Base-by-base conservation (phyloP, 2,888 invertebrate genomes). In the Eilema sororculum region DNA sequence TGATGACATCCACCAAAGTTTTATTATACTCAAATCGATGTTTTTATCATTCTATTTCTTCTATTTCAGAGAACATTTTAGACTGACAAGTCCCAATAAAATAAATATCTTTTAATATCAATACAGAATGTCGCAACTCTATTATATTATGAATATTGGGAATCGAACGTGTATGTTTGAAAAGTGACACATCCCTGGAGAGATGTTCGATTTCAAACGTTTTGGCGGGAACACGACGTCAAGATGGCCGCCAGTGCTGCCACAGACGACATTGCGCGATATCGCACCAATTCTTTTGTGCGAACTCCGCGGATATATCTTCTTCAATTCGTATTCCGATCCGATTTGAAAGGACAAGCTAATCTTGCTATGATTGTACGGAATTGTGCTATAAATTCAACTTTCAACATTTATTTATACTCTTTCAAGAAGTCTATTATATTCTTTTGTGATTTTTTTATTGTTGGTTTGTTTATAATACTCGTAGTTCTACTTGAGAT, bases 201-300 rank as follows among this genome's bases (percentile, higher is more conserved):
- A 83, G 83, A 86, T 85, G 89, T 90, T 91, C 90, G 91, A 91
- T 92, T 92, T 90, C 90, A 89, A 93, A 93, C 92, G 91, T 88
- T 93, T 88, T 89, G 89, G 90, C 89, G 89, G 86, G 87, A 89
- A 79, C 71, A 84, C 79, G 72, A 75, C 85, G 87, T 84, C 90
- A 92, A 92, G 89, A 93, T 93, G 93, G 91, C 81, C 72, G 83
- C 74, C 67, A 63, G 25, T 68, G 57, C 60, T 86, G 86, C 88
- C 89, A 77, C 86, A 85, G 84, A 84, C 86, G 88, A 87, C 88
- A 87, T 86, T 79, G 79, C 73, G 84, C 90, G 93, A 93, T 93
- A 93, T 91, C 91, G 89, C 91, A 85, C 91, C 94, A 92, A 93
- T 95, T 93, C 94, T 94, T 95, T 92, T 90, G 91, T 90, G 90